Conservation (phyloP, 2,888 invertebrate genomes). For the Graphium colonna region DNA sequence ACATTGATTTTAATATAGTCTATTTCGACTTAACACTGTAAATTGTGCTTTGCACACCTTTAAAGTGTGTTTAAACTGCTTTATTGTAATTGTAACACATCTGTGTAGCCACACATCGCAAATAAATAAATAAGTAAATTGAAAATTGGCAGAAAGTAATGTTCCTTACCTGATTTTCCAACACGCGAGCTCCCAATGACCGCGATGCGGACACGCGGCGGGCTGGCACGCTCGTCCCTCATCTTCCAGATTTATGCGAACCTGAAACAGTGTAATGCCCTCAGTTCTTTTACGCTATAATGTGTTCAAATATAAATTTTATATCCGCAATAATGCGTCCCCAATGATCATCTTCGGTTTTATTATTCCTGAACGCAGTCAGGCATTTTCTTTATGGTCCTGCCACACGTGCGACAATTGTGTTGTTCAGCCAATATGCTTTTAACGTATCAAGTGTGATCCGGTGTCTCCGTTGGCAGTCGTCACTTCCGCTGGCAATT, state of each 20-base stretch:
- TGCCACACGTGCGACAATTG: constrained; percentile 4
- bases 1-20: too few species aligned
- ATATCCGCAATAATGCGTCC: background rate
- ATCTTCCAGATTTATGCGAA: constrained; percentile 42
- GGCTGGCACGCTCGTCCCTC: constrained; percentile 82
- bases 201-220: constrained; percentile 85
- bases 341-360: constrained; percentile 4
- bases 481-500: constrained; percentile 31
- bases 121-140: too few species aligned
- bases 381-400: constrained; percentile 10
- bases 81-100: too few species aligned
- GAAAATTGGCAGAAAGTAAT: too few species aligned
- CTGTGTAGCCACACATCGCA: too few species aligned
- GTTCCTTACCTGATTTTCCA: constrained; percentile 87
- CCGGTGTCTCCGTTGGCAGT: constrained; percentile 23
- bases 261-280: constrained; percentile 45
- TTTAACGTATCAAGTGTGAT: constrained; percentile 25
- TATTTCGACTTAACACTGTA: too few species aligned
- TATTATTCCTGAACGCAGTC: constrained; percentile 11
- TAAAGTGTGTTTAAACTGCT: too few species aligned
- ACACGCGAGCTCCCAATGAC: constrained; percentile 89
- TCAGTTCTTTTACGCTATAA: constrained; percentile 14
- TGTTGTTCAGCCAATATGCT: constrained; percentile 3
- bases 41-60: too few species aligned
- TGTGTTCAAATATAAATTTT: constrained; percentile 12